phyloP scores from a whole-genome alignment of 2,888 invertebrate genomes.

The Catocala sponsa region DNA sequence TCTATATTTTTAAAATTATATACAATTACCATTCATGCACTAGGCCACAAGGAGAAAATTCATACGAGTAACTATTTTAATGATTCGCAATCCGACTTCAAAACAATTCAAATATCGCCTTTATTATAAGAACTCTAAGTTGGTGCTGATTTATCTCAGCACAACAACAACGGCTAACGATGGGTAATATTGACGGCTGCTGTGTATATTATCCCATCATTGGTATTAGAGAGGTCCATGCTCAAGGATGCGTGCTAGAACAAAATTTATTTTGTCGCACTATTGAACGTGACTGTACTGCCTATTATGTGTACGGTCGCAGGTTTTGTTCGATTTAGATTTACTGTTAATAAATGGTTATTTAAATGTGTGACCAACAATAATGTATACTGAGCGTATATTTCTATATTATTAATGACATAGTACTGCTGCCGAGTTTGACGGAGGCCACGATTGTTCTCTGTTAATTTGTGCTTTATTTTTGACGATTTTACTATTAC shows the following conservation, averaged over 20 bases:
- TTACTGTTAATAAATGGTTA: not conserved
- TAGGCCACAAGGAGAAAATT: no score
- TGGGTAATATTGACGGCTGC: constrained; percentile 45
- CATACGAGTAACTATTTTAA: constrained; percentile 6
- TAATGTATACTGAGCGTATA: no score
- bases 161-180: constrained; percentile 50
- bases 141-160: constrained; percentile 11
- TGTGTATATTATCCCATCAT: constrained; percentile 60
- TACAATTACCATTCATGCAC: constrained; percentile 13
- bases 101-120: constrained; percentile 14
- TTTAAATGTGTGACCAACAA: not conserved
- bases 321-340: constrained; percentile 26
- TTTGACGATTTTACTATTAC: no score
- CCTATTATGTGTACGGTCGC: constrained; percentile 25
- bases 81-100: not conserved
- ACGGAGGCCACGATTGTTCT: no score
- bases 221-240: constrained; percentile 60
- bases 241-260: constrained; percentile 55
- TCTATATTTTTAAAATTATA: constrained; percentile 7
- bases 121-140: constrained; percentile 6
- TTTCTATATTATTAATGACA: no score
- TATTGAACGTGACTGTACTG: constrained; percentile 51
- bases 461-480: no score
- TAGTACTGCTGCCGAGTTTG: no score
- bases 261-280: constrained; percentile 44